Base-by-base conservation (phyloP, 2,113 vertebrate species). In the Phaethornis superciliosus region DNA sequence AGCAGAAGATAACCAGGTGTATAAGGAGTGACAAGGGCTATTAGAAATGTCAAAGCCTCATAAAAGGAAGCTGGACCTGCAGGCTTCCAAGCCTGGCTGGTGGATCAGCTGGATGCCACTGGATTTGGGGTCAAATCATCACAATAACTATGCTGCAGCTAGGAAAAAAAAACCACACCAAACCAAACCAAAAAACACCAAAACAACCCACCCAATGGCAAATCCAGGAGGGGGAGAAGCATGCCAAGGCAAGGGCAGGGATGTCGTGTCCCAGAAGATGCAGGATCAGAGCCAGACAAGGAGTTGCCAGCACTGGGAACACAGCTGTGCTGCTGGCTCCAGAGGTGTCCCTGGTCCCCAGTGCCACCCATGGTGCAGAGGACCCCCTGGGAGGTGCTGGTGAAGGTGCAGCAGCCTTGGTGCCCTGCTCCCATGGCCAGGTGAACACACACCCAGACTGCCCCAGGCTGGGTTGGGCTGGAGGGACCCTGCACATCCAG, bases 201-300 rank as follows among this genome's bases (percentile, higher is more conserved):
- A 40, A 40, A 40, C 40, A 40, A 4, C 40, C 40, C 40, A 40
- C 12, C 19, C 65, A 33, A 7, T 1, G 20, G 59, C 44, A 84
- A 64, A 71, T 4, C 32, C 88, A 84, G 64, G 3, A 1, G 24
- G 0, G 0, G 47, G 51, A 64, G 18, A 30, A 56, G 26, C 0
- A 3, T 35, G 18, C 30, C 64, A 52, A 17, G 44, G 44, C 15
- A 52, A 52, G 46, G 35, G 12, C 4, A 12, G 26, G 17, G 49
- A 49, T 3, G 1, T 33, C n/a, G 22, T 33, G 15, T n/a, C 35
- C 27, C 11, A 8, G 22, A 37, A 59, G 72, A 52, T 6, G 65
- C 35, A 44, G 72, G n/a, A n/a, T 10, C 33, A 4, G 35, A 64
- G 58, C 27, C 7, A 3, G 49, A 20, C 2, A 3, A 12, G 40